Base-by-base conservation (phyloP, 1,140 invertebrate species). In the Neotoxoptera formosana region DNA sequence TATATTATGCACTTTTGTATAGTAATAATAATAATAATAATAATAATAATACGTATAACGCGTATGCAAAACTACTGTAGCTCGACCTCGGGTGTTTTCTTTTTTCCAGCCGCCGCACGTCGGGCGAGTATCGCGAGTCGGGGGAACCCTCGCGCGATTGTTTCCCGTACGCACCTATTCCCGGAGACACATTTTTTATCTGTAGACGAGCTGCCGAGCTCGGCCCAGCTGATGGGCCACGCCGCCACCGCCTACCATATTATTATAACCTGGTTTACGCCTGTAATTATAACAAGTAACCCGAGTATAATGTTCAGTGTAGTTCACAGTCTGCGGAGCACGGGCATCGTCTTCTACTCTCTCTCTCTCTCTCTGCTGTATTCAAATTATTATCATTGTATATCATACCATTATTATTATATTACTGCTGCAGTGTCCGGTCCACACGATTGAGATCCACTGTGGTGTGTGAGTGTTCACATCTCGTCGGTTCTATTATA, bases 381-480 rank as follows among this genome's bases (percentile, higher is more conserved):
- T 67, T 67, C 17, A n/a, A n/a, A 76, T 76, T 76, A 76, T 76
- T 76, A 76, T 67, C n/a, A 67, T n/a, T n/a, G n/a, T n/a, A 76
- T n/a, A 7, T 17, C 60, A 9, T 76, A 25, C 60, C 30, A 67
- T n/a, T 17, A 51, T 51, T n/a, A n/a, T n/a, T n/a, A n/a, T n/a
- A n/a, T n/a, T n/a, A n/a, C n/a, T n/a, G n/a, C n/a, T n/a, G 20
- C 4, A 30, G 11, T 87, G 34, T 47, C 2, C 84, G 45, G 25
- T 47, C 45, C 11, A 45, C 84, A 48, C 30, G 11, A n/a, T 76
- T n/a, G 84, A 17, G 21, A n/a, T 11, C 9, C 83, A 14, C 9
- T 25, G 83, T 84, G 36, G 9, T 45, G 36, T 25, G 36, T 14
- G 23, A 45, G 41, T 45, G 41, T 45, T 84, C 41, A 84, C 83